Evolutionary conservation across 2,888 invertebrate genomes (phyloP).

Genomic region (Drosophila prostipennis): DNA sequence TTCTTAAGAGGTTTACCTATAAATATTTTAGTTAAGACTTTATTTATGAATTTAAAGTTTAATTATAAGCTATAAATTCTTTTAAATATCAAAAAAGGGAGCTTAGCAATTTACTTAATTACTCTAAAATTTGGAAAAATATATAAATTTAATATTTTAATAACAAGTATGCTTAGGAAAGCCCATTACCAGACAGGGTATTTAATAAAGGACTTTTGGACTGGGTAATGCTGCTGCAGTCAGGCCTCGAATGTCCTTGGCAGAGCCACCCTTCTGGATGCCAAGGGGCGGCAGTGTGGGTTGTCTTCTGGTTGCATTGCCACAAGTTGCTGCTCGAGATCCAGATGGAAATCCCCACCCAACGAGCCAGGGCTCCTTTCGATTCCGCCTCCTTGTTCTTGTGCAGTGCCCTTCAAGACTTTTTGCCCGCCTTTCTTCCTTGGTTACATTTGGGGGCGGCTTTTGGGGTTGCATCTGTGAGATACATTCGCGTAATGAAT

Average conservation of each 20-base stretch:
- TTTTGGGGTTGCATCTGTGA: conserved; percentile 72
- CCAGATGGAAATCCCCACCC: conserved; percentile 1
- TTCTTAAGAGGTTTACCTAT: no score
- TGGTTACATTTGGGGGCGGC: conserved; percentile 54
- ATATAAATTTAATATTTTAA: no score
- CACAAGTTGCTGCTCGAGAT: conserved; percentile 59
- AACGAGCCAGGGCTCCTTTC: neutral
- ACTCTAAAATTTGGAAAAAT: no score
- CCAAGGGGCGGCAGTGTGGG: conserved; percentile 44
- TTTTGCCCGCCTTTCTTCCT: conserved; percentile 47
- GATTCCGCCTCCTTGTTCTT: conserved; percentile 41
- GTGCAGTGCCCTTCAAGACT: conserved; percentile 64
- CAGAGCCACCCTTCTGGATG: conserved; percentile 53
- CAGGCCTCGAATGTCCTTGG: conserved; percentile 51
- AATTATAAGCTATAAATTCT: no score
- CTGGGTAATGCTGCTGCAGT: conserved; percentile 51
- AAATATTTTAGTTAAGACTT: no score
- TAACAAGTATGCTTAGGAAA: neutral
- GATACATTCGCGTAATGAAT: conserved; percentile 65
- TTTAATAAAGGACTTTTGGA: conserved; percentile 5
- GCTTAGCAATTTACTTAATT: no score
- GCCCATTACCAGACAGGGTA: conserved; percentile 2
- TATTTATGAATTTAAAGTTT: no score
- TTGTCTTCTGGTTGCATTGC: conserved; percentile 73
- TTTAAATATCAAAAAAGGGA: no score